Conservation (phyloP, 35 echinoderm and acorn worm genomes). For the Strongylocentrotus purpuratus region DNA sequence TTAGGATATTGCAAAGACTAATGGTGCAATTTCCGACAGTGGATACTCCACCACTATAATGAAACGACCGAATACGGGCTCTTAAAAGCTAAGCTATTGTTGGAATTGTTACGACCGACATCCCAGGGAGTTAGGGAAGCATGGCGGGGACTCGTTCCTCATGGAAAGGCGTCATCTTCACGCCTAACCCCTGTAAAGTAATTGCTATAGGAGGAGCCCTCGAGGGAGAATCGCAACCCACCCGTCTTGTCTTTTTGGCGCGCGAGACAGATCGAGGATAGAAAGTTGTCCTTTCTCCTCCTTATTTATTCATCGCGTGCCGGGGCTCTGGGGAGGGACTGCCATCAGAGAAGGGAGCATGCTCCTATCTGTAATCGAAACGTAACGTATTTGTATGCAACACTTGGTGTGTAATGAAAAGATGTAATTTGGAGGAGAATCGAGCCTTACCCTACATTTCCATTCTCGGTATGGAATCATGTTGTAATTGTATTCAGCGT, state of each 20-base stretch:
- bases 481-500: background rate
- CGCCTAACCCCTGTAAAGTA: background rate
- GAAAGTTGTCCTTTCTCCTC: background rate
- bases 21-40: no score
- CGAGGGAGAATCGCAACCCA: background rate
- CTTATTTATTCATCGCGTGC: background rate
- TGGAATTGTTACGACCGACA: background rate
- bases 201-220: background rate
- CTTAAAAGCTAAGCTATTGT: background rate
- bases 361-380: background rate
- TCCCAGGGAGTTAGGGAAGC: background rate
- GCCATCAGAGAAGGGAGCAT: background rate
- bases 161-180: background rate
- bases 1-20: no score
- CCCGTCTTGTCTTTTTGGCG: background rate
- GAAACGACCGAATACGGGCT: no score
- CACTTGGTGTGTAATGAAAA: background rate
- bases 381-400: background rate
- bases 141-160: no score
- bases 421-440: background rate
- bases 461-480: background rate
- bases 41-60: no score
- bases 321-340: background rate
- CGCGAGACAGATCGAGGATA: background rate
- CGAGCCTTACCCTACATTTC: background rate